Conservation (phyloP, 2,113 vertebrate species). For the Pseudonaja textilis region DNA sequence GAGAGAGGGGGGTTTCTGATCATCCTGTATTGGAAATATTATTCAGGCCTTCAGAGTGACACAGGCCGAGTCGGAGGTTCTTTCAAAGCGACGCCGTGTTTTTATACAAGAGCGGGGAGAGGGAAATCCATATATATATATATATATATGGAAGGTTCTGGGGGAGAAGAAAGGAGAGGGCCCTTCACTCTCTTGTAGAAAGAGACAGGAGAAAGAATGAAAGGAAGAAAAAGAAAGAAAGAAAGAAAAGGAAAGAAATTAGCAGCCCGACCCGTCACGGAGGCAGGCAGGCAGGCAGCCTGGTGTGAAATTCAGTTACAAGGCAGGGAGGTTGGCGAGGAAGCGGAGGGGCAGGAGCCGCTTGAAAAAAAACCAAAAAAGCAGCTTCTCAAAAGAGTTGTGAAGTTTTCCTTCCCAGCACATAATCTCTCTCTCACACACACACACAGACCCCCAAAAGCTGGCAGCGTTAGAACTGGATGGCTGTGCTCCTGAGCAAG, state of each 20-base stretch:
- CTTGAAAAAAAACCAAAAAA: neutral
- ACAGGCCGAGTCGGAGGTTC: neutral
- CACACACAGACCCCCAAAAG: neutral
- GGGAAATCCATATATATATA: neutral
- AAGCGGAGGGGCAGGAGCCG: neutral
- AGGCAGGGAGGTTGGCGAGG: constrained; percentile 8
- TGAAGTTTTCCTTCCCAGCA: neutral
- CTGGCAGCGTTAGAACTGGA: neutral
- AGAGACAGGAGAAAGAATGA: too few relatives aligned
- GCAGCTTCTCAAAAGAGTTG: neutral
- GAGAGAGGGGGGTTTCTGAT: neutral
- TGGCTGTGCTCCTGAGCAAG: neutral
- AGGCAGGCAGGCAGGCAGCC: constrained; percentile 6
- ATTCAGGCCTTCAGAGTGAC: neutral
- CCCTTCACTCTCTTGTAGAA: neutral
- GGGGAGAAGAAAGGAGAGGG: neutral
- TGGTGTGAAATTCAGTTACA: constrained; percentile 21
- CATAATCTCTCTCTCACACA: neutral
- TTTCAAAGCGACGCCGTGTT: neutral
- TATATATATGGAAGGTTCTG: too few relatives aligned
- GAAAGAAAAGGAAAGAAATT: neutral
- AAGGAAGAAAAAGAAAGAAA: neutral
- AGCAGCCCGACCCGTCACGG: neutral
- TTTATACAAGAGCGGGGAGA: too few relatives aligned
- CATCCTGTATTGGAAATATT: neutral